phyloP scores from a whole-genome alignment of 2,888 invertebrate genomes.

The Drosophila picticornis region DNA sequence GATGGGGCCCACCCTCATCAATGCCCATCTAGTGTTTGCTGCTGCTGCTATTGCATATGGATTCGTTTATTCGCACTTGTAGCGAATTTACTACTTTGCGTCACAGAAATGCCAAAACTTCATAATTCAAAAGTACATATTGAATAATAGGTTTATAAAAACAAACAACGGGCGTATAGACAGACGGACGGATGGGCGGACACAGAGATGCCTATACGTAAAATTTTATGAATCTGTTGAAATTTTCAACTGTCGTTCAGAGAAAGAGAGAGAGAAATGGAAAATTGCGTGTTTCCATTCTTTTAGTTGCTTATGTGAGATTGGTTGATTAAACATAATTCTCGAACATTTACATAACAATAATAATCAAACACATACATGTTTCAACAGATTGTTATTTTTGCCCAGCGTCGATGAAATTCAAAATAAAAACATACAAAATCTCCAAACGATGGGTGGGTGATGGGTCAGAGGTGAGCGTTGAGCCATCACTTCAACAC shows the following conservation, averaged over 20 bases:
- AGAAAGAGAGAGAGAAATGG: not conserved
- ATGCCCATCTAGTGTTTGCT: slow-evolving; percentile 2
- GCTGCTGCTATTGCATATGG: slow-evolving; percentile 53
- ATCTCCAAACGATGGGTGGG: slow-evolving; percentile 14
- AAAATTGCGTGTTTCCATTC: slow-evolving; percentile 2
- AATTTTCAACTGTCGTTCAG: slow-evolving; percentile 42
- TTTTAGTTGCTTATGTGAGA: slow-evolving; percentile 16
- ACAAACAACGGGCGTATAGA: slow-evolving; percentile 56
- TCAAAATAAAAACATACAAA: slow-evolving; percentile 28
- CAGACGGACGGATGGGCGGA: slow-evolving; percentile 2
- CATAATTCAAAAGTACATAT: slow-evolving; percentile 69
- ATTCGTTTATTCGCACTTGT: slow-evolving; percentile 65
- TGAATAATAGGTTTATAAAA: slow-evolving; percentile 69
- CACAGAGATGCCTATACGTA: slow-evolving; percentile 51
- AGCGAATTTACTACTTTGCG: slow-evolving; percentile 73
- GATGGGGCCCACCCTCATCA: slow-evolving; percentile 17
- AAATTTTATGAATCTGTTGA: slow-evolving; percentile 72
- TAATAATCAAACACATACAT: slow-evolving; percentile 11
- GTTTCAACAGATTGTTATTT: slow-evolving; percentile 46
- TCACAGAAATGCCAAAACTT: slow-evolving; percentile 64
- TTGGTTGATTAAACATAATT: slow-evolving; percentile 34
- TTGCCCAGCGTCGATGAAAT: slow-evolving; percentile 36
- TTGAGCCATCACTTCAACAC: slow-evolving; percentile 59
- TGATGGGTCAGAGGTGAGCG: slow-evolving; percentile 58
- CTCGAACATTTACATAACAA: slow-evolving; percentile 32